Percentiles rank a stretch among this genome's conserved stretches.
phyloP scores from a whole-genome alignment of 2,797 vertebrate species.

The Tragelaphus oryx region DNA sequence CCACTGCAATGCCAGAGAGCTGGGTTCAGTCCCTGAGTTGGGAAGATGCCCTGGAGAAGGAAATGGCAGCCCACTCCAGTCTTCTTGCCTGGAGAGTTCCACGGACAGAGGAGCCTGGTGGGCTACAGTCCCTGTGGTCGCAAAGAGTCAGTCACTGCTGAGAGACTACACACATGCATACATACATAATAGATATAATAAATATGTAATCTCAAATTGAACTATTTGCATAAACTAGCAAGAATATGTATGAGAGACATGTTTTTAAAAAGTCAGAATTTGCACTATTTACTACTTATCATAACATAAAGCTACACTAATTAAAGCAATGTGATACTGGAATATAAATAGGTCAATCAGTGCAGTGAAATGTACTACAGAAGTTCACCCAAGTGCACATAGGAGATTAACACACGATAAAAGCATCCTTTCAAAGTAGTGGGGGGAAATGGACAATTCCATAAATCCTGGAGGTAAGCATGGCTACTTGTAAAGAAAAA shows the following conservation, averaged over 20 bases:
- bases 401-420: accelerated
- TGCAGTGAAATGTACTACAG: accelerated
- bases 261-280: neutral
- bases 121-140: neutral
- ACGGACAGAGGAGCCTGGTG: neutral
- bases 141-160: neutral
- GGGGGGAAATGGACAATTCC: accelerated
- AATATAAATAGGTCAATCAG: accelerated
- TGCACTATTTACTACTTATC: too few relatives aligned
- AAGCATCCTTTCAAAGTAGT: neutral
- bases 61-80: neutral
- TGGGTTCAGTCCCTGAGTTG: neutral
- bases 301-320: neutral
- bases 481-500: accelerated
- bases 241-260: neutral
- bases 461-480: accelerated
- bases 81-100: neutral
- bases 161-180: neutral
- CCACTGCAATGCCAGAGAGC: accelerated
- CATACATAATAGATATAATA: too few relatives aligned
- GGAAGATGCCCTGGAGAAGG: neutral
- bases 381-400: accelerated
- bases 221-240: accelerated
- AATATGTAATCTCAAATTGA: neutral
- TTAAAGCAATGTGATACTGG: accelerated